Evolutionary conservation across 2,888 invertebrate genomes (phyloP).

Genomic region (Hirtodrosophila trivittata): DNA sequence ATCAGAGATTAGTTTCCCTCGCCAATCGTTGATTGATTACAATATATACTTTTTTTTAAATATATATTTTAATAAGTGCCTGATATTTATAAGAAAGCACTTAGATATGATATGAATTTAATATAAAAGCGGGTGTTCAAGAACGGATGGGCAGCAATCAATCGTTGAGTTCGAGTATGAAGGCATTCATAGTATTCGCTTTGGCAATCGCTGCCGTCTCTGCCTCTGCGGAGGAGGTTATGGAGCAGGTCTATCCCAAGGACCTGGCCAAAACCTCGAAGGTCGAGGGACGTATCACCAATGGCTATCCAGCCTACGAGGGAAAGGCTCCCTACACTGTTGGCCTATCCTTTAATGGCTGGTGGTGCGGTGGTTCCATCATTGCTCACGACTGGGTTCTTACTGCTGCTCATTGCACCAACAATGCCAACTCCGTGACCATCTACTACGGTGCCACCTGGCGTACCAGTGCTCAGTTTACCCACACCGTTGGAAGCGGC

Average conservation of each 20-base stretch:
- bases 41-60: too few relatives aligned
- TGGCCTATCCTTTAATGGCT: constrained; percentile 63
- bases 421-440: constrained; percentile 51
- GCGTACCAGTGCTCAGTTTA: constrained; percentile 57
- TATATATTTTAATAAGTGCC: too few relatives aligned
- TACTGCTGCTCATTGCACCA: constrained; percentile 62
- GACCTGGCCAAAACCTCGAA: constrained; percentile 17
- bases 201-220: constrained; percentile 32
- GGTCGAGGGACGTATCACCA: constrained; percentile 56
- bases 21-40: neutral
- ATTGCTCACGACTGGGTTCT: constrained; percentile 57
- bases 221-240: constrained; percentile 20
- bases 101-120: constrained; percentile 1
- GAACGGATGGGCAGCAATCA: neutral
- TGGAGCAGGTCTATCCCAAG: constrained; percentile 27
- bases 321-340: constrained; percentile 74
- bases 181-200: constrained; percentile 46
- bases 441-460: constrained; percentile 65
- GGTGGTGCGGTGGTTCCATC: constrained; percentile 73
- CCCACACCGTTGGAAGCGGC: constrained; percentile 47
- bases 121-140: constrained; percentile 16
- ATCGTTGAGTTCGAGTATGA: constrained; percentile 44
- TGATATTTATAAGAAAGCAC: too few relatives aligned
- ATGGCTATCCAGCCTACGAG: constrained; percentile 54
- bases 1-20: too few relatives aligned